Base-by-base conservation (phyloP, 2,888 invertebrate species). In the Entomobrya multifasciata region DNA sequence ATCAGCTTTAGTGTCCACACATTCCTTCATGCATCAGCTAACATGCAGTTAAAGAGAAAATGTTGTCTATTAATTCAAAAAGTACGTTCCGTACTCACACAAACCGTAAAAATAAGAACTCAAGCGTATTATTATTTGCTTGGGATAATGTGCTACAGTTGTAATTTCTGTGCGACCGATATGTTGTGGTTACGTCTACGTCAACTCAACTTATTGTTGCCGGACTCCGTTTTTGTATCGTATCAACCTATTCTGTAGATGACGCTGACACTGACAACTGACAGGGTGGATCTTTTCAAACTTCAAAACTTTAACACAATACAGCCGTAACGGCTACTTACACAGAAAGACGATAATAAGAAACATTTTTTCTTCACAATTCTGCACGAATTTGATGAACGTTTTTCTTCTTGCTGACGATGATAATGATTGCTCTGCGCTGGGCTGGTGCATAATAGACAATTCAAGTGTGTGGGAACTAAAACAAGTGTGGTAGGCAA, bases 401-500 rank as follows among this genome's bases (percentile, higher is more conserved):
- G 47, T 72, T 36, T 36, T 36, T 17, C 49, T 47, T 25, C 25
- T 44, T 25, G 49, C 15, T 27, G 49, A 52, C 72, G 49, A 52
- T 52, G 4, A 55, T 55, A 17, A 55, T 55, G 15, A 41, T 67
- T 44, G 15, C 30, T 2, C 36, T n/a, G n/a, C n/a, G 11, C 13
- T 4, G 15, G 5, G 47, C 5, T 36, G 36, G 36, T 36, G 8
- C 36, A 47, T 60, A 44, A 70, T 44, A 72, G 41, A 72, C 49
- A 72, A 72, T 10, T 72, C 72, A 72, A 27, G 72, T 72, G 72
- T 72, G 83, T 83, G 83, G 83, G 83, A 83, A 83, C 83, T 82
- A 62, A 85, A 72, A 72, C 79, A 79, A 70, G 85, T 72, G 27
- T 84, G 22, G 83, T 41, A 30, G 65, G 44, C 27, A 49, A 77